Conservation (phyloP, 2,113 vertebrate genomes). For the Gallinago undulata region DNA sequence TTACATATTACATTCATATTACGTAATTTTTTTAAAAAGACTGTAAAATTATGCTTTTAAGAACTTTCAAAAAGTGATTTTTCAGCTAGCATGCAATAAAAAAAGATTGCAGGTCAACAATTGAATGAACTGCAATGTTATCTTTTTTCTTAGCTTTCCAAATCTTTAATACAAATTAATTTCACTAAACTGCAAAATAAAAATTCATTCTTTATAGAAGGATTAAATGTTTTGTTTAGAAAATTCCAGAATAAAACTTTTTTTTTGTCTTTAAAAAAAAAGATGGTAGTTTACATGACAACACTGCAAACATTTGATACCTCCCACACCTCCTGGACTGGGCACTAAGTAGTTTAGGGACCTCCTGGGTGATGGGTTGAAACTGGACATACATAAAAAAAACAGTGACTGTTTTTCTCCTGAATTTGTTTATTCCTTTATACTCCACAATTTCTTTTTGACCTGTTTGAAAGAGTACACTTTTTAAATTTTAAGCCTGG, state of each 20-base stretch:
- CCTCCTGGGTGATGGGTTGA: neutral
- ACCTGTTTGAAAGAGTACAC: neutral
- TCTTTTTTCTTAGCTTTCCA: neutral
- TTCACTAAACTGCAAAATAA: neutral
- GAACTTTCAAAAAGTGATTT: neutral
- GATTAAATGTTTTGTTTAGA: neutral
- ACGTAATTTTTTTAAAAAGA: neutral
- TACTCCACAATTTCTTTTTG: neutral
- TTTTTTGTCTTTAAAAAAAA: neutral
- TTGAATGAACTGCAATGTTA: neutral
- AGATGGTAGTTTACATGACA: neutral
- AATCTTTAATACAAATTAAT: neutral
- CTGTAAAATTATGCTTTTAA: neutral
- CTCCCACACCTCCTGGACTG: fast-evolving
- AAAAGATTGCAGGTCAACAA: neutral
- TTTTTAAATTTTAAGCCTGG: neutral
- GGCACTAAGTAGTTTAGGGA: neutral
- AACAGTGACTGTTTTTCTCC: neutral
- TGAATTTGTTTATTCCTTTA: neutral
- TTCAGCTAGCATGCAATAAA: neutral
- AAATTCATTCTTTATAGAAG: neutral
- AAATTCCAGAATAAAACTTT: neutral
- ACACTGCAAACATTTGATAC: neutral
- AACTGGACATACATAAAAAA: neutral
- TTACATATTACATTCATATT: too few relatives aligned